A percentile compares a stretch with the other conserved stretches of the same genome.
Evolutionary conservation across 2,797 vertebrate species (phyloP).

Genomic region (Danio tinwini): DNA sequence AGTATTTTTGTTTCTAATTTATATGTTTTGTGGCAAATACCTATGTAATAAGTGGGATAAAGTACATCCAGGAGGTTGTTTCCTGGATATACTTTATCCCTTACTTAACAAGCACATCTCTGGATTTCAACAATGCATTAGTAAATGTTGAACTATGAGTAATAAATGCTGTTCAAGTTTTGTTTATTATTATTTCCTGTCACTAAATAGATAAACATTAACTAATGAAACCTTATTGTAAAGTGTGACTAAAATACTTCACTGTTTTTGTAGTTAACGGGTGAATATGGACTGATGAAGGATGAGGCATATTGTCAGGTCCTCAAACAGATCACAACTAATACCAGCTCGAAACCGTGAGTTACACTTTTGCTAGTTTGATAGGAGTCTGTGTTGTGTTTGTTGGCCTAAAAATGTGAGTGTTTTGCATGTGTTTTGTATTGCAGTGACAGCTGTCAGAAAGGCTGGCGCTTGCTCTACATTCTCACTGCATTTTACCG

Average conservation of each 20-base stretch:
- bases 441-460: slow-evolving; percentile 90
- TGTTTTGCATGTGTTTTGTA: slow-evolving; percentile 36
- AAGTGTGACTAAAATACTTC: not conserved
- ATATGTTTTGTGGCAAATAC: too few relatives aligned
- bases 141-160: too few relatives aligned
- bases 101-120: too few relatives aligned
- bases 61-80: too few relatives aligned
- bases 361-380: slow-evolving; percentile 60
- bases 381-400: slow-evolving; percentile 20
- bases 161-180: too few relatives aligned
- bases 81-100: too few relatives aligned
- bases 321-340: slow-evolving; percentile 92
- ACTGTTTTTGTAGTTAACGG: slow-evolving; percentile 80
- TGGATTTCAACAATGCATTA: too few relatives aligned
- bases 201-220: too few relatives aligned
- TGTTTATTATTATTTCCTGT: too few relatives aligned
- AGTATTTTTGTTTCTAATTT: too few relatives aligned
- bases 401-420: slow-evolving; percentile 29
- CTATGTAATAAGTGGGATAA: too few relatives aligned
- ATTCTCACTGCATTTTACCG: slow-evolving; percentile 88
- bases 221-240: too few relatives aligned
- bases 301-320: slow-evolving; percentile 96
- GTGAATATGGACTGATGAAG: slow-evolving; percentile 87
- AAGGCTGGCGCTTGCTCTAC: slow-evolving; percentile 95
- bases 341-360: slow-evolving; percentile 93